Conservation (phyloP, 2,888 invertebrate genomes). For the Buathra laborator region DNA sequence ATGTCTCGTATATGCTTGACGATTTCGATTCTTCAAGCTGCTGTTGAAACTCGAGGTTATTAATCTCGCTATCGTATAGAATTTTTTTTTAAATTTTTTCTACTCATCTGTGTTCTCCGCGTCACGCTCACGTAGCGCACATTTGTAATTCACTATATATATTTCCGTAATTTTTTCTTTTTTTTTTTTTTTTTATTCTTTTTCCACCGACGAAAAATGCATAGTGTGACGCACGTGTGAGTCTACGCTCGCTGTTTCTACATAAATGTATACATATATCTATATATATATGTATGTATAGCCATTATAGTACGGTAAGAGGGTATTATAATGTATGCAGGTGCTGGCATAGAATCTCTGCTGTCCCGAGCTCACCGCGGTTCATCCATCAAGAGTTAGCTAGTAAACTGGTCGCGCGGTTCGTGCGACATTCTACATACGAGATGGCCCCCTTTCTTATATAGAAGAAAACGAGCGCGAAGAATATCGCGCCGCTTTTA, state of each 20-base stretch:
- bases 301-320: slow-evolving; percentile 27
- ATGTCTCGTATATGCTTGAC: neutral
- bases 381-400: slow-evolving; percentile 78
- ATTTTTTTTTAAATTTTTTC: slow-evolving; percentile 1
- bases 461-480: slow-evolving; percentile 42
- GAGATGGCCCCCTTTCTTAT: slow-evolving; percentile 54
- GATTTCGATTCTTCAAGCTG: slow-evolving; percentile 52
- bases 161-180: slow-evolving; percentile 15
- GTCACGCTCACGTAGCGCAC: slow-evolving; percentile 30
- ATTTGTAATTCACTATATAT: slow-evolving; percentile 20
- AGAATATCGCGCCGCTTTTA: slow-evolving; percentile 56
- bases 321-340: slow-evolving; percentile 70
- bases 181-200: slow-evolving; percentile 20
- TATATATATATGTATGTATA: slow-evolving; percentile 15
- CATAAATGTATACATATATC: slow-evolving; percentile 47
- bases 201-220: slow-evolving; percentile 41
- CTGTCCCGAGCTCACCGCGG: slow-evolving; percentile 67
- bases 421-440: slow-evolving; percentile 62
- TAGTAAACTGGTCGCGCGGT: slow-evolving; percentile 62
- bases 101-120: neutral
- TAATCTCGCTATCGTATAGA: slow-evolving; percentile 42
- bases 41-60: slow-evolving; percentile 49
- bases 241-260: slow-evolving; percentile 13
- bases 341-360: slow-evolving; percentile 70
- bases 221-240: slow-evolving; percentile 30